These are phyloP conservation scores for Anastrepha ludens DNA, from an alignment of 1,140 invertebrate genomes.

Conservation along the genomic window DNA sequence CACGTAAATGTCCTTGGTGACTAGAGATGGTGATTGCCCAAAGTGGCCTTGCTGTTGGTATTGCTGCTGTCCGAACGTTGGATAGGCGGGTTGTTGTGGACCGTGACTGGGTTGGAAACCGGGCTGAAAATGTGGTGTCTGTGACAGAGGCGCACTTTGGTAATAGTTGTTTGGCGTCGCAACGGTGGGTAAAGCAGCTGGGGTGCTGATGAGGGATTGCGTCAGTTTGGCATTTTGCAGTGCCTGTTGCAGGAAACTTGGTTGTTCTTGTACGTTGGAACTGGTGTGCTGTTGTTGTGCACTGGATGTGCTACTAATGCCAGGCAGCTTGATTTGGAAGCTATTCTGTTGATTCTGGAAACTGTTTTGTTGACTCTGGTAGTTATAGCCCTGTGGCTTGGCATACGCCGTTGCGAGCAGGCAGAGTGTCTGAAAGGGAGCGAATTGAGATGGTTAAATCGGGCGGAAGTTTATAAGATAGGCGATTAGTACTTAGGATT, in stretches of 20 bases:
- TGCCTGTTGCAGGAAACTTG: constrained; percentile 63
- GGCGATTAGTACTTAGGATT: no score
- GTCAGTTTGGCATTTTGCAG: constrained; percentile 61
- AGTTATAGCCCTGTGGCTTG: constrained; percentile 69
- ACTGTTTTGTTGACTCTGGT: constrained; percentile 60
- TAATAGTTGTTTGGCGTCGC: constrained; percentile 57
- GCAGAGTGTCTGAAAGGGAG: constrained; percentile 64
- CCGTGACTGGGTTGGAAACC: constrained; percentile 23
- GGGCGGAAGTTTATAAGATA: no score
- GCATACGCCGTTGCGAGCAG: constrained; percentile 63
- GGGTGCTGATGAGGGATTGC: constrained; percentile 57
- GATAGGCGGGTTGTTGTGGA: constrained; percentile 54
- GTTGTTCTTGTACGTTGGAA: constrained; percentile 57
- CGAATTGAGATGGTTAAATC: not conserved
- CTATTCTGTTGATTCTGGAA: constrained; percentile 57
- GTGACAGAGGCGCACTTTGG: not conserved
- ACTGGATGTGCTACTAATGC: constrained; percentile 8
- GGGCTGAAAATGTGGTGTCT: not conserved
- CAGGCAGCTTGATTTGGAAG: constrained; percentile 36
- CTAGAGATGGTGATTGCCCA: constrained; percentile 51
- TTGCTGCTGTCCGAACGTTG: constrained; percentile 54
- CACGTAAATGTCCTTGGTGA: constrained; percentile 73
- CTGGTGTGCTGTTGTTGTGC: not conserved
- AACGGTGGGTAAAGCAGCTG: constrained; percentile 56
- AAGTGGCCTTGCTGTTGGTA: constrained; percentile 53